A percentile compares a stretch with the other conserved stretches of the same genome.
Conservation (phyloP, 1,140 invertebrate species). For the Drosophila sp. region DNA sequence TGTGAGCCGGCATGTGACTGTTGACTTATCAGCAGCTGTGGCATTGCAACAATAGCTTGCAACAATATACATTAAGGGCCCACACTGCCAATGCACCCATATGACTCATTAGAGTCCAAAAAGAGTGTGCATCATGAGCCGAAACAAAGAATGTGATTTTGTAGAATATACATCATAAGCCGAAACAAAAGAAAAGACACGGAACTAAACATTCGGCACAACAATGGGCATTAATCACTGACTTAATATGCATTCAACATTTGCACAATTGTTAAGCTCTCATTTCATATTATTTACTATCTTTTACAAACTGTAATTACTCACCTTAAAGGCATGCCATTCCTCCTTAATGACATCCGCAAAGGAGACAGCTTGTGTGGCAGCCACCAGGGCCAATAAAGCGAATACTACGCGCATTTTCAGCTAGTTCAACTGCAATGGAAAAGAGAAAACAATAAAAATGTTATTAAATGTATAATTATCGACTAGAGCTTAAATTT, state of each 20-base stretch:
- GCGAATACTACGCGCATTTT: slow-evolving; percentile 85
- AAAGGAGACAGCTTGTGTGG: slow-evolving; percentile 87
- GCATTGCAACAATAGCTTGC: slow-evolving; percentile 1
- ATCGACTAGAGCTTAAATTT: slow-evolving; percentile 25
- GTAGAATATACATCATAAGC: not conserved
- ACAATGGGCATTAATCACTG: no score
- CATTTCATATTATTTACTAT: not conserved
- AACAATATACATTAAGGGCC: not conserved
- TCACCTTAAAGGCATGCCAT: slow-evolving; percentile 91
- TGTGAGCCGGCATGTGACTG: slow-evolving; percentile 47
- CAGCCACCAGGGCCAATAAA: slow-evolving; percentile 85
- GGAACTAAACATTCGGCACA: no score
- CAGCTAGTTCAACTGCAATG: slow-evolving; percentile 35
- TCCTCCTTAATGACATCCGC: slow-evolving; percentile 90
- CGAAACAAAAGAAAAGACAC: no score
- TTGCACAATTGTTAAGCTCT: slow-evolving; percentile 11
- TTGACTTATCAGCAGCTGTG: slow-evolving; percentile 23
- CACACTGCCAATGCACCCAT: slow-evolving; percentile 6
- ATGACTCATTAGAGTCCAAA: slow-evolving; percentile 34
- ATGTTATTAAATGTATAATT: slow-evolving; percentile 5
- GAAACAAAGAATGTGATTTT: slow-evolving; percentile 22
- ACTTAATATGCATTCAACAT: not conserved
- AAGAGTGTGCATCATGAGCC: not conserved
- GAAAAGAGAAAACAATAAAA: slow-evolving; percentile 27
- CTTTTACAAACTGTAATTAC: slow-evolving; percentile 36